Evolutionary conservation across 2,113 vertebrate species (phyloP).

Genomic region (Corythoichthys intestinalis): DNA sequence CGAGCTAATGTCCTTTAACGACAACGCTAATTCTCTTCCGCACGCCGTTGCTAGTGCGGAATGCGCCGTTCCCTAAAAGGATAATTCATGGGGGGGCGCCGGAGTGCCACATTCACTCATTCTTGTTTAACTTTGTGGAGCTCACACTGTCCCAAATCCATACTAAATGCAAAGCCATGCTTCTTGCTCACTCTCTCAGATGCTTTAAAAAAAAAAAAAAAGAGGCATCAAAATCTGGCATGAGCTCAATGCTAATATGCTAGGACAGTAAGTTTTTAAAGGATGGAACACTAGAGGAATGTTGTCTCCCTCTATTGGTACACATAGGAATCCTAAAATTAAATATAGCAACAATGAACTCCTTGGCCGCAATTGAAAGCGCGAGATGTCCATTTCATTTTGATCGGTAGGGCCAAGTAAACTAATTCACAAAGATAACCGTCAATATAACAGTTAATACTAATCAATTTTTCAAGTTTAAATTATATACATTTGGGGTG

Average conservation of each 20-base stretch:
- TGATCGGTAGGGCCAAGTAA: too few relatives aligned
- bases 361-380: too few relatives aligned
- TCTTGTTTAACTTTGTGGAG: conserved; percentile 19
- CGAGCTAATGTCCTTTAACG: not conserved
- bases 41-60: conserved; percentile 14
- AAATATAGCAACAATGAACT: too few relatives aligned
- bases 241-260: not conserved
- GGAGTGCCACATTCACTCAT: conserved; percentile 15
- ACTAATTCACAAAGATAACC: too few relatives aligned
- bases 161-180: conserved; percentile 17
- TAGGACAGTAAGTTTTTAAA: not conserved
- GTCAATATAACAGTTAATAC: too few relatives aligned
- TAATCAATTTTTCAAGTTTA: too few relatives aligned
- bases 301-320: not conserved
- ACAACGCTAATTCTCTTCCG: not conserved
- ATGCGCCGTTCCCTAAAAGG: conserved; percentile 13
- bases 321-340: not conserved
- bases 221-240: not conserved
- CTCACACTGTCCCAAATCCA: conserved; percentile 24
- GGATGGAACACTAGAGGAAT: not conserved
- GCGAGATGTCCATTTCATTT: too few relatives aligned
- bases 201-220: not conserved
- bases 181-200: not conserved
- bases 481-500: too few relatives aligned
- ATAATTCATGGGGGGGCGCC: conserved; percentile 12